Evolutionary conservation across 2,888 invertebrate species (phyloP).

Genomic region (Tuberolachnus salignus): DNA sequence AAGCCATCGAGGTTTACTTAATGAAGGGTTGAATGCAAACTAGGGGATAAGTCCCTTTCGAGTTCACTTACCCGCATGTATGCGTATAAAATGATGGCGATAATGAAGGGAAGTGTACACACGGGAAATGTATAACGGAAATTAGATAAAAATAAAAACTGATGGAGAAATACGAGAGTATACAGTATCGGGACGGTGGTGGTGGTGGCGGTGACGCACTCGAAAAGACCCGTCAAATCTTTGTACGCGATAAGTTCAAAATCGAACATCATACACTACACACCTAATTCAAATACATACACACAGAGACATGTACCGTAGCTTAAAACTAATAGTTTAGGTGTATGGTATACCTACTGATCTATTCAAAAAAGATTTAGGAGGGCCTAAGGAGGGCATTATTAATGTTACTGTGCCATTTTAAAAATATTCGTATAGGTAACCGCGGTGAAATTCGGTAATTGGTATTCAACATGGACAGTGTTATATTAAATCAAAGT

Average conservation of each 20-base stretch:
- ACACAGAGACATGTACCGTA: no score
- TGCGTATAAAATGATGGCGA: constrained; percentile 38
- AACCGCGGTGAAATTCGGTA: no score
- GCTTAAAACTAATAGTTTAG: no score
- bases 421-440: no score
- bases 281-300: background rate
- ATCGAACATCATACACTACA: constrained; percentile 1
- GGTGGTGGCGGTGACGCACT: background rate
- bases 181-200: background rate
- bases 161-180: constrained; percentile 10
- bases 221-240: constrained; percentile 12
- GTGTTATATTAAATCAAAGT: no score
- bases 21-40: constrained; percentile 53
- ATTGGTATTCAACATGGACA: no score
- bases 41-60: constrained; percentile 49
- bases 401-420: no score
- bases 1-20: constrained; percentile 44
- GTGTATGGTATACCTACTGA: no score
- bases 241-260: constrained; percentile 19
- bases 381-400: no score
- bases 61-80: constrained; percentile 49
- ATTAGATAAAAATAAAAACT: constrained; percentile 46
- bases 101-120: constrained; percentile 52
- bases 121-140: constrained; percentile 51
- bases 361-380: no score